Evolutionary conservation across 2,888 invertebrate species (phyloP).

Genomic region (Sthenelais limicola): DNA sequence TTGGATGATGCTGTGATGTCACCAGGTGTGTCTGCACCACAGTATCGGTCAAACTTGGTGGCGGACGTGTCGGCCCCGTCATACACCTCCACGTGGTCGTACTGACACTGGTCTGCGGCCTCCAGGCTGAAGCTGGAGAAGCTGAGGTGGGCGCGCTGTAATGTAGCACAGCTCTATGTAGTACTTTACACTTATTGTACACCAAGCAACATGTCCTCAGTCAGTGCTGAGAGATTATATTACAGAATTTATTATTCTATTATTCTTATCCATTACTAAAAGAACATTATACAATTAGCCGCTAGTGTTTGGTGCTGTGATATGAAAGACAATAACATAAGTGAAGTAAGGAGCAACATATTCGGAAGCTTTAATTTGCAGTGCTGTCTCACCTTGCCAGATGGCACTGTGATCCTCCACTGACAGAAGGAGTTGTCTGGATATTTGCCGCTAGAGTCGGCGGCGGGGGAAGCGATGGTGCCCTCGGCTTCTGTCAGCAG

Average conservation of each 20-base stretch:
- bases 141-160: constrained; percentile 1
- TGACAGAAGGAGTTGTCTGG: constrained; percentile 26
- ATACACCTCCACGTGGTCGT: constrained; percentile 23
- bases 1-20: constrained; percentile 12
- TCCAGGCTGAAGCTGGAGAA: neutral
- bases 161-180: too few relatives aligned
- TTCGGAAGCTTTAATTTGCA: too few relatives aligned
- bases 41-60: constrained; percentile 12
- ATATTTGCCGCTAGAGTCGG: neutral
- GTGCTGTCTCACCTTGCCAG: neutral
- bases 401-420: constrained; percentile 3
- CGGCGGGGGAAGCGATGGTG: constrained; percentile 6
- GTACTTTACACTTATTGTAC: too few relatives aligned
- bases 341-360: too few relatives aligned
- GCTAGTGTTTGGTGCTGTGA: too few relatives aligned
- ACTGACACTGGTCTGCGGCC: constrained; percentile 1
- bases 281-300: too few relatives aligned
- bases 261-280: too few relatives aligned
- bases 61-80: neutral
- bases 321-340: too few relatives aligned
- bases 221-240: too few relatives aligned
- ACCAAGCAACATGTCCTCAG: too few relatives aligned
- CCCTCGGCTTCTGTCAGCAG: neutral
- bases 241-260: too few relatives aligned
- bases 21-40: neutral